Evolutionary conservation across 2,113 vertebrate genomes (phyloP).

Genomic region (Helogale parvula): DNA sequence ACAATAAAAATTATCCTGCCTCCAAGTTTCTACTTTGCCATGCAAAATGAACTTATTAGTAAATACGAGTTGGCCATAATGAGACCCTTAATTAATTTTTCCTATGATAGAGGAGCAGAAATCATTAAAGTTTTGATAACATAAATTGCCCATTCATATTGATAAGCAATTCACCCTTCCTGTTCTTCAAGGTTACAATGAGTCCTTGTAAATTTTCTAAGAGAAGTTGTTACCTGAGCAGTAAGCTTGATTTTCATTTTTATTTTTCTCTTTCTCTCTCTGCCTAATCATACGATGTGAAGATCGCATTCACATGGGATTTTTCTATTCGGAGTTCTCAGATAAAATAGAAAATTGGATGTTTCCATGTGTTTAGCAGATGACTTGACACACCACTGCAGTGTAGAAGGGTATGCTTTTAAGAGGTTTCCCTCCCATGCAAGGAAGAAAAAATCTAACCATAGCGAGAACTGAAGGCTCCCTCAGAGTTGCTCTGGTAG

Average conservation of each 20-base stretch:
- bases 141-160: constrained; percentile 76
- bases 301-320: neutral
- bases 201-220: neutral
- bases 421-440: neutral
- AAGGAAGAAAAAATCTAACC: neutral
- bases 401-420: neutral
- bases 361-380: neutral
- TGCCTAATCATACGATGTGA: neutral
- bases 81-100: constrained; percentile 80
- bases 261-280: neutral
- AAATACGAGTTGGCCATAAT: constrained; percentile 82
- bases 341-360: neutral
- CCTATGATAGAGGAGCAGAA: constrained; percentile 59
- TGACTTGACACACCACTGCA: neutral
- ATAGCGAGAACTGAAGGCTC: neutral
- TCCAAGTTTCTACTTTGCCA: constrained; percentile 87
- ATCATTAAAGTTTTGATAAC: constrained; percentile 81
- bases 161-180: constrained; percentile 79
- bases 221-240: neutral
- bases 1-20: constrained; percentile 85
- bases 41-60: constrained; percentile 82
- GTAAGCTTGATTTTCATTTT: neutral
- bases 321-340: constrained; percentile 20
- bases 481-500: neutral
- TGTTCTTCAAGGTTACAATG: constrained; percentile 7